Conservation (phyloP, 2,888 invertebrate species). For the Aproaerema taeniolella region DNA sequence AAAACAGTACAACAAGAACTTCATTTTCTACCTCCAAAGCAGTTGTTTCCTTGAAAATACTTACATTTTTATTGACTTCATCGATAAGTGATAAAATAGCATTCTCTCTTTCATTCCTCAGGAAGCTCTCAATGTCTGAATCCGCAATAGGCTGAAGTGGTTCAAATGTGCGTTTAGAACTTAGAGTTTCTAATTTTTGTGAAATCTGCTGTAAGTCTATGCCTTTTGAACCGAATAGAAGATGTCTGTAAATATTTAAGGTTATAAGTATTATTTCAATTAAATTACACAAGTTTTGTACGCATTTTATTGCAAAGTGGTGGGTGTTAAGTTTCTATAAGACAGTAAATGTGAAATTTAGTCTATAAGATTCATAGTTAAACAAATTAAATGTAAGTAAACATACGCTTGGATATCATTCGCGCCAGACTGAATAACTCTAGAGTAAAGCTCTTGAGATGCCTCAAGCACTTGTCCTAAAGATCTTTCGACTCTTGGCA, state of each 20-base stretch:
- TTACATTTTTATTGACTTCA: conserved; percentile 90
- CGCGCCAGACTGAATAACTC: conserved; percentile 90
- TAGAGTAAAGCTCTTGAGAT: conserved; percentile 91
- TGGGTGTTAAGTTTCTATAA: too few species aligned
- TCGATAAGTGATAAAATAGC: conserved; percentile 94
- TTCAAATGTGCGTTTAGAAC: conserved; percentile 90
- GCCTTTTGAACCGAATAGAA: conserved; percentile 93
- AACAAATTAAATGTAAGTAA: conserved; percentile 7
- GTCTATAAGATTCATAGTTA: too few species aligned
- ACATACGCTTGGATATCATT: conserved; percentile 95
- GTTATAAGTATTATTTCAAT: too few species aligned
- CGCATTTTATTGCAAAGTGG: too few species aligned
- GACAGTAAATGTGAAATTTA: too few species aligned
- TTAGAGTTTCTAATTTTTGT: conserved; percentile 92
- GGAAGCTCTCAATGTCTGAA: conserved; percentile 92
- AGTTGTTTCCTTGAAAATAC: too few species aligned
- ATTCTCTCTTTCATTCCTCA: conserved; percentile 96
- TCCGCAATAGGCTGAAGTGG: conserved; percentile 94
- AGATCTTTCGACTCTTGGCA: conserved; percentile 92
- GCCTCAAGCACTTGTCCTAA: conserved; percentile 94
- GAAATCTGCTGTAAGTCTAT: conserved; percentile 96
- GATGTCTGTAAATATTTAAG: conserved; percentile 80
- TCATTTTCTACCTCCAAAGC: too few species aligned
- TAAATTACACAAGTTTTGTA: too few species aligned
- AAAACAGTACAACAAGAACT: too few species aligned